These are phyloP conservation scores for Sitta carolinensis DNA, from an alignment of 2,797 vertebrate genomes.

Conservation along the genomic window DNA sequence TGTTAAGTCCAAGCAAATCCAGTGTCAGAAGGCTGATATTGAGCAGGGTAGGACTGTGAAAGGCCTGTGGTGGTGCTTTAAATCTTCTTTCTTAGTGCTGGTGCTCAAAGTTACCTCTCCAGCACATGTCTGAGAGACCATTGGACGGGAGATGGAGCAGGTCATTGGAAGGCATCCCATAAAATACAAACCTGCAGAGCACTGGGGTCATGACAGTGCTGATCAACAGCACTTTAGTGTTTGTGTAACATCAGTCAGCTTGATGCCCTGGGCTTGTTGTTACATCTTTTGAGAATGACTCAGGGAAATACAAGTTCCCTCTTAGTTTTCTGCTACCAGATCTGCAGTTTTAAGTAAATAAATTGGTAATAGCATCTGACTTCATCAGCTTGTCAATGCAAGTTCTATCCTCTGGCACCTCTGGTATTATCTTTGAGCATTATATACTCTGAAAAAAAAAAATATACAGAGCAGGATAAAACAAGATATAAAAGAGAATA, in stretches of 20 bases:
- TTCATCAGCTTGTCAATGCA: neutral
- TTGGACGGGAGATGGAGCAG: neutral
- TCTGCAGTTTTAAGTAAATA: neutral
- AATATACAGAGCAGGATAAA: neutral
- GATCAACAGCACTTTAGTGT: neutral
- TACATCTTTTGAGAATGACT: neutral
- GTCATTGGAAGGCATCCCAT: neutral
- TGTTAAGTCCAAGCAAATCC: neutral
- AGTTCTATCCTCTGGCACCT: neutral
- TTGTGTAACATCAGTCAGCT: too few species aligned
- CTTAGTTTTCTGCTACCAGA: neutral
- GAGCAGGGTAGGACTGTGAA: neutral
- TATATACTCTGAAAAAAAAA: neutral
- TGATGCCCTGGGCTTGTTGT: neutral
- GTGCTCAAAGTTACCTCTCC: neutral
- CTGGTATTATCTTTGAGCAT: neutral
- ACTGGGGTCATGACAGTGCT: neutral
- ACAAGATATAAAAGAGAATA: neutral
- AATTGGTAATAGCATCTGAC: neutral
- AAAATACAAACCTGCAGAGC: neutral
- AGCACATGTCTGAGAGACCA: neutral
- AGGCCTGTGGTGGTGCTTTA: neutral
- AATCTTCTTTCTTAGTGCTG: neutral
- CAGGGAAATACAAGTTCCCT: neutral
- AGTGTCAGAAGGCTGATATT: neutral